These are phyloP conservation scores for Bubalus kerabau DNA, from an alignment of 2,113 vertebrate genomes.

Conservation along the genomic window DNA sequence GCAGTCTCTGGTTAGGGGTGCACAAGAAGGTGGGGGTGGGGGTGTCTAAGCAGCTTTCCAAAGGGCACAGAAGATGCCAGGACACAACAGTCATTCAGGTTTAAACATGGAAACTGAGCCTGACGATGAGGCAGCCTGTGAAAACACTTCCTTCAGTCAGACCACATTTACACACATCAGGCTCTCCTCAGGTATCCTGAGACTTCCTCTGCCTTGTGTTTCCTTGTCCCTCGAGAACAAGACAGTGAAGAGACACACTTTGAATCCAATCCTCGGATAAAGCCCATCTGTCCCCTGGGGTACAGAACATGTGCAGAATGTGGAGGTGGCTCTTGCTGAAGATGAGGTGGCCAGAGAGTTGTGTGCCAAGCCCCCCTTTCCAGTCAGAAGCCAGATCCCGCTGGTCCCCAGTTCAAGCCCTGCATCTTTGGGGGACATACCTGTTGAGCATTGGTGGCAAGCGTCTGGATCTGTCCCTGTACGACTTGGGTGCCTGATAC, in stretches of 20 bases:
- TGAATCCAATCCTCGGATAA: neutral
- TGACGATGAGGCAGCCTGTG: neutral
- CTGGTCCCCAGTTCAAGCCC: neutral
- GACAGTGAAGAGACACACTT: neutral
- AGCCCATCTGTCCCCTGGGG: neutral
- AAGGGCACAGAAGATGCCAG: neutral
- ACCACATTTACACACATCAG: neutral
- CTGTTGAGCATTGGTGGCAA: conserved; percentile 94
- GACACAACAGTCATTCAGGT: neutral
- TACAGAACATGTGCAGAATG: neutral
- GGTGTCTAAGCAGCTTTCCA: neutral
- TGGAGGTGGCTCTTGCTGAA: neutral
- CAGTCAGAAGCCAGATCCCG: neutral
- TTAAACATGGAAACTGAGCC: neutral
- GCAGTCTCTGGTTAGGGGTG: neutral
- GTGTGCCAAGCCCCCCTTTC: neutral
- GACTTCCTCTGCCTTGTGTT: neutral
- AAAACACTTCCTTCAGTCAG: neutral
- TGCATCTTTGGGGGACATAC: conserved; percentile 72
- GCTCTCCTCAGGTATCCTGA: neutral
- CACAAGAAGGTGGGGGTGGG: neutral
- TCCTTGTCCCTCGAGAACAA: neutral
- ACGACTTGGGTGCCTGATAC: conserved; percentile 97
- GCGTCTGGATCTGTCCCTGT: conserved; percentile 98
- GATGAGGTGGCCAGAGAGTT: neutral